A percentile compares a stretch with the other conserved stretches of the same genome.
Evolutionary conservation across 2,113 vertebrate species (phyloP).

Genomic region (Ailuropoda melanoleuca): DNA sequence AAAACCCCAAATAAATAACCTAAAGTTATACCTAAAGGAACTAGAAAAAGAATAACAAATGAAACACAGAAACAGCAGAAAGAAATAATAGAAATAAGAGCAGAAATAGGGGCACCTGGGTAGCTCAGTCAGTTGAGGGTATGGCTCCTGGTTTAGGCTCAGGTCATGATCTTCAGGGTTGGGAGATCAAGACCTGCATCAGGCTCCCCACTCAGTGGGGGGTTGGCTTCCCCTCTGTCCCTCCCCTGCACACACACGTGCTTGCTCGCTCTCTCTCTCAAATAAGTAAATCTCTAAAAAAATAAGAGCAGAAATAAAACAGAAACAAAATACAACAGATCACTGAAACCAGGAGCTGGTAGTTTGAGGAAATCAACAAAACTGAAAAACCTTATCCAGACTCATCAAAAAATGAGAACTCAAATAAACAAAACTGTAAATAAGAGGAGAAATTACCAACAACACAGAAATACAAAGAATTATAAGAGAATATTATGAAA

Average conservation of each 20-base stretch:
- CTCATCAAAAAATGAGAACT: not conserved
- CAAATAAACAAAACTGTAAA: not conserved
- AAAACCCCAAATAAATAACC: not conserved
- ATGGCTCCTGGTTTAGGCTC: not conserved
- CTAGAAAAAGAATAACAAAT: not conserved
- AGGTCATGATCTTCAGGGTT: not conserved
- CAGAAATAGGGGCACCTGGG: not conserved
- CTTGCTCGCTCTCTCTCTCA: not conserved
- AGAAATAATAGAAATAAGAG: not conserved
- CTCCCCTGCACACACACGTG: not conserved
- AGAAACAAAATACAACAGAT: not conserved
- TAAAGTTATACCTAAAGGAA: not conserved
- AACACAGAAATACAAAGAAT: not conserved
- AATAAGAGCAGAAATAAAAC: not conserved
- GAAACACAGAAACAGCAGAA: not conserved
- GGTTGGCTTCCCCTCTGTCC: not conserved
- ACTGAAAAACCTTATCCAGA: not conserved
- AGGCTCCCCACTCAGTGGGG: not conserved
- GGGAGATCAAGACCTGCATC: not conserved
- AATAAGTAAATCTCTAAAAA: not conserved
- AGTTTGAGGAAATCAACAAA: not conserved
- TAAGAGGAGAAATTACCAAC: not conserved
- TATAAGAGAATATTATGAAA: not conserved
- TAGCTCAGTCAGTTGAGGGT: not conserved
- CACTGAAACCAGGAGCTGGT: not conserved